Conservation (phyloP, 2,888 invertebrate species). For the Thelaira solivaga region DNA sequence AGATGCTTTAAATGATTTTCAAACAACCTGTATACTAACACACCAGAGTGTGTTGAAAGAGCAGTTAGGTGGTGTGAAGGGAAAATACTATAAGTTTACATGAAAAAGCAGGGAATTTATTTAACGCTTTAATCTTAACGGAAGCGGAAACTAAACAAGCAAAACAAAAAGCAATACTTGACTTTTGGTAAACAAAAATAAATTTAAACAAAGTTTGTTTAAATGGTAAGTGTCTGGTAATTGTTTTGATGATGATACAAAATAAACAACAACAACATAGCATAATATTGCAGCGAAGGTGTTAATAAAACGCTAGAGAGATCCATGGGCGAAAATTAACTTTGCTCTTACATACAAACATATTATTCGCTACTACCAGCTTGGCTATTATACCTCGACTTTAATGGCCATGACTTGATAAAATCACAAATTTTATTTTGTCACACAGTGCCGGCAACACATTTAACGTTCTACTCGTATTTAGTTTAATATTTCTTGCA, state of each 20-base stretch:
- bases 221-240: background rate
- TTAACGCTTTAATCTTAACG: slow-evolving; percentile 70
- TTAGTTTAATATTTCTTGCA: background rate
- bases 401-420: slow-evolving; percentile 59
- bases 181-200: slow-evolving; percentile 64
- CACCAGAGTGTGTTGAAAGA: too few species aligned
- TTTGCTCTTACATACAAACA: slow-evolving; percentile 1
- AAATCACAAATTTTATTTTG: slow-evolving; percentile 56
- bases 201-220: slow-evolving; percentile 11
- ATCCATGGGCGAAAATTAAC: slow-evolving; percentile 39
- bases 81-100: background rate
- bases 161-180: too few species aligned
- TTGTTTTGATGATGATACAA: slow-evolving; percentile 56
- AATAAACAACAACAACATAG: slow-evolving; percentile 9
- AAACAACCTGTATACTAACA: slow-evolving; percentile 23
- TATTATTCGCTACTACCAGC: slow-evolving; percentile 8
- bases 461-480: background rate
- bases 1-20: slow-evolving; percentile 11
- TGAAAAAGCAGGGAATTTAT: slow-evolving; percentile 68
- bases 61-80: too few species aligned
- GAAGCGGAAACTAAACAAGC: slow-evolving; percentile 67
- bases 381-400: slow-evolving; percentile 15
- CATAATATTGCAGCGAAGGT: slow-evolving; percentile 51
- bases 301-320: slow-evolving; percentile 48
- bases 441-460: slow-evolving; percentile 35